Conservation (phyloP, 2,888 invertebrate genomes). For the Stratiomys singularior region DNA sequence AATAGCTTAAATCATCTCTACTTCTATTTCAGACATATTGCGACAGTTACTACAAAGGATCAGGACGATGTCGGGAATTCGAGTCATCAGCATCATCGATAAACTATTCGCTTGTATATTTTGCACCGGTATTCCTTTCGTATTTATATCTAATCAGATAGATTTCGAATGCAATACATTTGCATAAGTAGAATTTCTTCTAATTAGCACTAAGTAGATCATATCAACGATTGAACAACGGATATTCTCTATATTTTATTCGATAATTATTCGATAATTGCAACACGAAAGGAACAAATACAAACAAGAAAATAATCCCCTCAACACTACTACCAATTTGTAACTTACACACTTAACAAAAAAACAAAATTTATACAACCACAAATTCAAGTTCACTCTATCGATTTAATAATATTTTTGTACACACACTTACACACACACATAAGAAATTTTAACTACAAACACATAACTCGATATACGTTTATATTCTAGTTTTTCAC, state of each 20-base stretch:
- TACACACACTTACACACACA: not conserved
- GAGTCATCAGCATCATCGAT: conserved; percentile 15
- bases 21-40: conserved; percentile 43
- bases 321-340: no score
- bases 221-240: conserved; percentile 40
- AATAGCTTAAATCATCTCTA: no score
- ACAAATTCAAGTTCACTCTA: no score
- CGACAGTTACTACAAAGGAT: conserved; percentile 45
- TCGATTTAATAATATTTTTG: not conserved
- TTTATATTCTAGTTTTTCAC: conserved; percentile 2
- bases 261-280: not conserved
- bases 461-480: not conserved
- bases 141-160: conserved; percentile 33
- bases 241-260: conserved; percentile 5
- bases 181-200: not conserved
- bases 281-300: not conserved
- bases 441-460: no score
- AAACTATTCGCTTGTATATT: not conserved
- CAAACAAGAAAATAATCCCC: not conserved
- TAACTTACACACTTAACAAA: no score
- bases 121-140: not conserved
- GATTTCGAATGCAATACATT: conserved; percentile 8
- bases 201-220: conserved; percentile 36
- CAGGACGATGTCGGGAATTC: conserved; percentile 35
- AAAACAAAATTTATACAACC: no score